Conservation (phyloP, 2,888 invertebrate genomes). For the Epinotia demarniana region DNA sequence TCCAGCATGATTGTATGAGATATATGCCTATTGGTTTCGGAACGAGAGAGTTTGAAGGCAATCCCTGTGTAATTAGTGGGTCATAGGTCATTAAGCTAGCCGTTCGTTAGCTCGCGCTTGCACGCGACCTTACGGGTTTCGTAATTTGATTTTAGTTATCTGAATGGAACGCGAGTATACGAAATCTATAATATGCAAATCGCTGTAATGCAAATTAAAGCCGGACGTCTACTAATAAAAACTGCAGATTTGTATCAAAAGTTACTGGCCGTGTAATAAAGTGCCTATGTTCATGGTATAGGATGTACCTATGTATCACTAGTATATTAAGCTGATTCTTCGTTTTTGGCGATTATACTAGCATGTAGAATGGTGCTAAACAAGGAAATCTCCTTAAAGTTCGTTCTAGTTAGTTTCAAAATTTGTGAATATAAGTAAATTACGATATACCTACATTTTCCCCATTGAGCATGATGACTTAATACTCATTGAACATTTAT, state of each 20-base stretch:
- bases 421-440: background rate
- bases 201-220: background rate
- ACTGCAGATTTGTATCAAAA: background rate
- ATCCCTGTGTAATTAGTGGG: slow-evolving; percentile 37
- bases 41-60: slow-evolving; percentile 7
- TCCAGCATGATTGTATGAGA: background rate
- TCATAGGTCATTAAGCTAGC: slow-evolving; percentile 40
- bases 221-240: background rate
- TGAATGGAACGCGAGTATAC: slow-evolving; percentile 2
- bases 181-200: background rate
- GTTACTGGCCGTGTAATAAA: background rate
- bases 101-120: slow-evolving; percentile 23
- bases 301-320: background rate
- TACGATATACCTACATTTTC: background rate
- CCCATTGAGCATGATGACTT: slow-evolving; percentile 56
- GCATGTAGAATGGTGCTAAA: too few relatives aligned
- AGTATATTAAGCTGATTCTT: background rate
- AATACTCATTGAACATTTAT: slow-evolving; percentile 16
- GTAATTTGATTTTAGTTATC: slow-evolving; percentile 49
- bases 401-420: background rate
- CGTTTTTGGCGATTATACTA: background rate
- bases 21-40: background rate
- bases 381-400: background rate
- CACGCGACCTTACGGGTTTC: slow-evolving; percentile 58
- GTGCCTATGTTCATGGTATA: background rate